Percentiles rank a stretch among this genome's conserved stretches.
These are phyloP conservation scores for Sebastes wilsoni DNA, from an alignment of 2,797 vertebrate genomes.

Conservation along the genomic window DNA sequence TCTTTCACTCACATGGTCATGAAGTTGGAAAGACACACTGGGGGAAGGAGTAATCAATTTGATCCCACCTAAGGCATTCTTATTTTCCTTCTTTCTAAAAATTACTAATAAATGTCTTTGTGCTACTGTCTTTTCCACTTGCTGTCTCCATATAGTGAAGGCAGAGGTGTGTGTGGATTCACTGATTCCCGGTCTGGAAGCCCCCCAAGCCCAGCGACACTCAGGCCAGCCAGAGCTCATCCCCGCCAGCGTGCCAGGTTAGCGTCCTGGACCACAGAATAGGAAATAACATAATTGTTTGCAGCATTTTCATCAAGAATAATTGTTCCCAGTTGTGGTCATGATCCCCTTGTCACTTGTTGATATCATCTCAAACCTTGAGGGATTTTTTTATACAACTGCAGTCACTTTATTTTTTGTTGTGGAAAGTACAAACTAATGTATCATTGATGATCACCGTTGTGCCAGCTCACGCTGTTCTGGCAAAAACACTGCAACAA, in stretches of 20 bases:
- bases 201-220: conserved; percentile 85
- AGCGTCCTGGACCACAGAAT: conserved; percentile 61
- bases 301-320: not conserved
- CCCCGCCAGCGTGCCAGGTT: conserved; percentile 89
- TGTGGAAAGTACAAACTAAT: not conserved
- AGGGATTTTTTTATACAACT: not conserved
- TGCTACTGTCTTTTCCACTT: not conserved
- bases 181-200: conserved; percentile 93
- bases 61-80: not conserved
- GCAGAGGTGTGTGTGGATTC: conserved; percentile 88
- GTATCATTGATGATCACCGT: not conserved
- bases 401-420: not conserved
- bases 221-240: conserved; percentile 86
- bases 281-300: not conserved
- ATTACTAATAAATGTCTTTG: conserved; percentile 7
- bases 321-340: not conserved
- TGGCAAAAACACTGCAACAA: not conserved
- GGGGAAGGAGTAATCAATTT: not conserved
- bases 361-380: not conserved
- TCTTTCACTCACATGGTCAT: conserved; percentile 2
- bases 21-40: not conserved
- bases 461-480: not conserved
- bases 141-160: conserved; percentile 68
- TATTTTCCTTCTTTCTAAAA: not conserved
- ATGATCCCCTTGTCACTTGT: not conserved